phyloP scores from a whole-genome alignment of 2,113 vertebrate genomes.

The human region GRCh38 chr14:66850501-66851000 shows the following conservation, averaged over 20 bases:
- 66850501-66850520: neutral
- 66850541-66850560: neutral
- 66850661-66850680: neutral
- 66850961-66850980: no score
- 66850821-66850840: neutral
- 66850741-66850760: neutral
- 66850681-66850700: neutral
- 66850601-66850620: neutral
- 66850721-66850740: neutral
- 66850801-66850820: conserved; percentile 7
- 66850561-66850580: neutral
- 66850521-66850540: neutral
- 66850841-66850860: neutral
- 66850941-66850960: no score
- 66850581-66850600: neutral
- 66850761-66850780: neutral
- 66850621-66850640: neutral
- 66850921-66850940: no score
- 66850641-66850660: neutral
- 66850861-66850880: no score
- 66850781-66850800: neutral
- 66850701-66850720: neutral
- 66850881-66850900: no score
- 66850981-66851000: no score
- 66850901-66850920: no score